Evolutionary conservation across 2,888 invertebrate genomes (phyloP), one percentile per base, ranked within the genome.

Genomic region (Dicycla oo): DNA sequence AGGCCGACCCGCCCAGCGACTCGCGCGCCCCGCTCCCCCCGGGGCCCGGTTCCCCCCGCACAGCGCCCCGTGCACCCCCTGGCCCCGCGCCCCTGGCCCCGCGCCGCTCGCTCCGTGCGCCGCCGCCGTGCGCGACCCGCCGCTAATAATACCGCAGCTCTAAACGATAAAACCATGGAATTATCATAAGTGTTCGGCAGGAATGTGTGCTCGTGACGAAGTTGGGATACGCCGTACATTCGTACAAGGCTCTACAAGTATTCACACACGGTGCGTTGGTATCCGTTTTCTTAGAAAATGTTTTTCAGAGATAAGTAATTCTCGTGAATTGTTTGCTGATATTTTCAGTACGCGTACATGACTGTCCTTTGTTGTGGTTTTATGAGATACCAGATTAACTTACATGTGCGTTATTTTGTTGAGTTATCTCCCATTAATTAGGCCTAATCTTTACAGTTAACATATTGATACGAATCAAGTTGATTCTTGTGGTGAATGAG

Each of bases 141-240:
- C 89, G 91, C 90, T 94, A 94, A 94, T 94, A 94, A 94, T 93
- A 94, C 93, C 94, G 92, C 93, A 91, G 91, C 93, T 92, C 91
- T 90, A 90, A 90, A 89, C 94, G 95, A 94, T 94, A 94, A 95
- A 95, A 95, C 95, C 94, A 94, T 94, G 94, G 93, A 94, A 95
- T 94, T 94, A 94, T 94, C 93, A 93, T 93, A 94, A 95, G 95
- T 95, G 95, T 92, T 93, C 93, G 92, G 90, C 91, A 89, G 91
- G 90, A 92, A 94, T 93, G 92, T 94, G 94, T 93, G 92, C 92
- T 93, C 91, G 93, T 93, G 93, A 92, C 90, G 51, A 69, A 62
- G 78, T 78, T 63, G 71, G 73, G 63, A 85, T 71, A 71, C 67
- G 73, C 70, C 67, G 76, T 60, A 73, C 47, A 23, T 54, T 75